These are phyloP conservation scores for Linnaemya tessellans DNA, from an alignment of 2,888 invertebrate genomes.

Conservation along the genomic window DNA sequence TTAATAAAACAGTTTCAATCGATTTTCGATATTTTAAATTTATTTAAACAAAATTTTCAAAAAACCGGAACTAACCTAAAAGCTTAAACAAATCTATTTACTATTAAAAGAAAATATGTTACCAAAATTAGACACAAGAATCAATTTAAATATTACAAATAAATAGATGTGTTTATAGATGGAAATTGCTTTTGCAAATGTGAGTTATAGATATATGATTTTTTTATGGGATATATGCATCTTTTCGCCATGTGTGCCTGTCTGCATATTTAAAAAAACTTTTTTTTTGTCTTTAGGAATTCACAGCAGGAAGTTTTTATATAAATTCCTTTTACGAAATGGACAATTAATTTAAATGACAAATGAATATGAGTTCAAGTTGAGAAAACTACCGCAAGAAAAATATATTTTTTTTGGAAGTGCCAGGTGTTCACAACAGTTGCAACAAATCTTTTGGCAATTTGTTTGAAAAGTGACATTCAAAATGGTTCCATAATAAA, in stretches of 20 bases:
- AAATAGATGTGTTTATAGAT: too few species aligned
- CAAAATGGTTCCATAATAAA: conserved; percentile 34
- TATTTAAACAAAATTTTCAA: too few species aligned
- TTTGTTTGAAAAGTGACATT: conserved; percentile 49
- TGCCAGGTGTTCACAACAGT: conserved; percentile 25
- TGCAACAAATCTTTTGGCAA: conserved; percentile 32
- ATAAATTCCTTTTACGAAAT: neutral
- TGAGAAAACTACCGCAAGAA: conserved; percentile 19
- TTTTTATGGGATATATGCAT: too few species aligned
- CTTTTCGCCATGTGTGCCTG: neutral
- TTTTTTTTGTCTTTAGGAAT: conserved; percentile 19
- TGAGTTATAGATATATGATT: neutral
- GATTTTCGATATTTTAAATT: too few species aligned
- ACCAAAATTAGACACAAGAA: too few species aligned
- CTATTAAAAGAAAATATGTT: too few species aligned
- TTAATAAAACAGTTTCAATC: too few species aligned
- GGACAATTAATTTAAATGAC: conserved; percentile 59
- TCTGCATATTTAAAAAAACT: neutral
- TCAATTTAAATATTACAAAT: too few species aligned
- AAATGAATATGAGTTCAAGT: conserved; percentile 11
- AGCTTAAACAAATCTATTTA: too few species aligned
- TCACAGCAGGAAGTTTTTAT: neutral
- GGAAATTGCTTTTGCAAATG: too few species aligned
- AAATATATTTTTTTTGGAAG: neutral
- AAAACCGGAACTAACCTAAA: too few species aligned